These are phyloP conservation scores for Cartodere bifasciata DNA, from an alignment of 2,888 invertebrate species.

Conservation along the genomic window DNA sequence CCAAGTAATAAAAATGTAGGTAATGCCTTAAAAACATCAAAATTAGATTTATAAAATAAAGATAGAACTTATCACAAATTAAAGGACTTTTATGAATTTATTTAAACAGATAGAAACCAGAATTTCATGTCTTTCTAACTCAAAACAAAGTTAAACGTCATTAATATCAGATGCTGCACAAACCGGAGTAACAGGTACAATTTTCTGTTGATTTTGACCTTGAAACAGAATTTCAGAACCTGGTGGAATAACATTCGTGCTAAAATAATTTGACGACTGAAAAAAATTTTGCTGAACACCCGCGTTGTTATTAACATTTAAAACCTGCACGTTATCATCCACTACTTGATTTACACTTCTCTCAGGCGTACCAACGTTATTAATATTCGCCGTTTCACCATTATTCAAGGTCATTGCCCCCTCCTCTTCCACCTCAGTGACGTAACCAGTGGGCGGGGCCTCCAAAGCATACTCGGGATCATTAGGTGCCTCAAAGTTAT, in stretches of 20 bases:
- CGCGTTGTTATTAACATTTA: constrained; percentile 10
- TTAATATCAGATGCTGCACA: too few relatives aligned
- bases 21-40: too few relatives aligned
- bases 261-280: constrained; percentile 54
- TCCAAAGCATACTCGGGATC: neutral
- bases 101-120: too few relatives aligned
- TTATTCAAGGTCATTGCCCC: constrained; percentile 13
- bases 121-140: too few relatives aligned
- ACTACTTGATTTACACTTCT: constrained; percentile 8
- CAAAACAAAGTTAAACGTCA: too few relatives aligned
- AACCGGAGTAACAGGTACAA: too few relatives aligned
- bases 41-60: too few relatives aligned
- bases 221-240: constrained; percentile 52
- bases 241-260: constrained; percentile 38
- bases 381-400: constrained; percentile 9
- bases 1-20: too few relatives aligned
- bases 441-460: neutral
- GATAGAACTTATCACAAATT: too few relatives aligned
- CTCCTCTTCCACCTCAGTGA: constrained; percentile 7
- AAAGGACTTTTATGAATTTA: too few relatives aligned
- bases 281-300: constrained; percentile 33
- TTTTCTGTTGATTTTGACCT: too few relatives aligned
- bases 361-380: constrained; percentile 8
- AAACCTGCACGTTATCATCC: constrained; percentile 10
- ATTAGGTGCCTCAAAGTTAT: constrained; percentile 28